A percentile compares a stretch with the other conserved stretches of the same genome.
phyloP scores from a whole-genome alignment of 2,797 vertebrate genomes.

The Micropoecilia bifurca region DNA sequence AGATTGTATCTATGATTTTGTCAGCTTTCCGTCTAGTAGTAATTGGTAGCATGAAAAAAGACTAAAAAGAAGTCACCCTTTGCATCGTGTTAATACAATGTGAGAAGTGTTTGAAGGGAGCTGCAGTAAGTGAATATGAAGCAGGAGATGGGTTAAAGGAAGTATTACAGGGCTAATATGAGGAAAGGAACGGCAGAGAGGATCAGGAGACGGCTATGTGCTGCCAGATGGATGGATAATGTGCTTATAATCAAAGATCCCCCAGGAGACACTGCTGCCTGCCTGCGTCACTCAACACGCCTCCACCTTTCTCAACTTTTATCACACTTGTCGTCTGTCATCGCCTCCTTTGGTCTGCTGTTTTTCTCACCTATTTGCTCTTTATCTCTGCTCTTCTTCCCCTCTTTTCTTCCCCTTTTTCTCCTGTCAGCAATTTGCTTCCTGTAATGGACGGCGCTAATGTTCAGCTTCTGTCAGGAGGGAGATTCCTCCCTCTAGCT shows the following conservation, averaged over 20 bases:
- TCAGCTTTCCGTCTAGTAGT: not conserved
- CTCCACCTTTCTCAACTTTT: conserved; percentile 26
- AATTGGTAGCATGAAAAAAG: not conserved
- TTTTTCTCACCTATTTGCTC: conserved; percentile 2
- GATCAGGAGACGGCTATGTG: conserved; percentile 19
- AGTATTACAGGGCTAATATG: conserved; percentile 8
- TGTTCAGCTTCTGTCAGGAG: conserved; percentile 44
- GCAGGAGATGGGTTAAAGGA: conserved; percentile 17
- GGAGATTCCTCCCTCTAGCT: conserved; percentile 62
- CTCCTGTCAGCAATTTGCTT: conserved; percentile 18
- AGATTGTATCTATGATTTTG: conserved; percentile 23
- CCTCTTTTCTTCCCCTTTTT: not conserved
- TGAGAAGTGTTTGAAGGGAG: conserved; percentile 42
- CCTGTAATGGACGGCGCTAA: conserved; percentile 66
- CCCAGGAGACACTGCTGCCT: conserved; percentile 56
- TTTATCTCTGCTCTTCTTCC: not conserved
- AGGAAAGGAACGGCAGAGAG: conserved; percentile 14
- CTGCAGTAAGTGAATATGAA: conserved; percentile 24
- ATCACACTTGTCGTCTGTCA: conserved; percentile 19
- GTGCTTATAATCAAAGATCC: conserved; percentile 61
- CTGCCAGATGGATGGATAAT: conserved; percentile 70
- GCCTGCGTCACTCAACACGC: conserved; percentile 50
- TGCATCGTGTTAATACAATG: conserved; percentile 49
- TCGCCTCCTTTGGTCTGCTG: conserved; percentile 17
- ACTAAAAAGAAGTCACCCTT: not conserved